phyloP scores from a whole-genome alignment of 2,797 vertebrate genomes.

The Tokudaia tokunoshimensis region DNA sequence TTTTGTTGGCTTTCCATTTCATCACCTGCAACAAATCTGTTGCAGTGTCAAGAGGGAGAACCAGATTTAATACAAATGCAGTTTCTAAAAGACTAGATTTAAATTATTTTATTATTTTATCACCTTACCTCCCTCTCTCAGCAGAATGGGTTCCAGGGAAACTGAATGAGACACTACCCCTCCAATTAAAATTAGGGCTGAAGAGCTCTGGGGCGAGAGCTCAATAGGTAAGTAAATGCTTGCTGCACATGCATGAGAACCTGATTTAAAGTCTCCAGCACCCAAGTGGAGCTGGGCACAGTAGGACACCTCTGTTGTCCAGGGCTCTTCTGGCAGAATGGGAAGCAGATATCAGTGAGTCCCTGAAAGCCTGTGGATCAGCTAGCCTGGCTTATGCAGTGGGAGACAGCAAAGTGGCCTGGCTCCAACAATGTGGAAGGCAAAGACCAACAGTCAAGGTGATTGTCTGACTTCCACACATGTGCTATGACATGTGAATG shows the following conservation, averaged over 20 bases:
- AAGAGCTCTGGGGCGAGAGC: no score
- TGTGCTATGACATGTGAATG: not conserved
- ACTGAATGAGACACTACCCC: not conserved
- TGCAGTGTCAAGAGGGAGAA: not conserved
- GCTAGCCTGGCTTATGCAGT: not conserved
- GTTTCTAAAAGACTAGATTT: constrained; percentile 7
- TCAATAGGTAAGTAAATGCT: not conserved
- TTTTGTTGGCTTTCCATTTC: not conserved
- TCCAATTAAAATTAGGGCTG: not conserved
- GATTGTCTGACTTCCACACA: not conserved
- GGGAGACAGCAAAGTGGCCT: no score
- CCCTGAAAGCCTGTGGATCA: not conserved
- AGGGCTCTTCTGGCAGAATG: not conserved
- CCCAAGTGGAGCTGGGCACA: not conserved
- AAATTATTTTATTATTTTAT: not conserved
- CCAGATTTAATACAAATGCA: not conserved
- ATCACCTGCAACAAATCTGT: not conserved
- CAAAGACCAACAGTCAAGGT: not conserved
- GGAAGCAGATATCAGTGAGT: not conserved
- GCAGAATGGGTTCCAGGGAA: not conserved
- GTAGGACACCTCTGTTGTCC: not conserved
- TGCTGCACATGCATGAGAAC: no score
- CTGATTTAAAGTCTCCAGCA: not conserved
- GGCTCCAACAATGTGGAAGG: not conserved
- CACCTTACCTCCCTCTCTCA: not conserved